These are phyloP conservation scores for Genyomyrus donnyi DNA, from an alignment of 2,113 vertebrate species.

Conservation along the genomic window DNA sequence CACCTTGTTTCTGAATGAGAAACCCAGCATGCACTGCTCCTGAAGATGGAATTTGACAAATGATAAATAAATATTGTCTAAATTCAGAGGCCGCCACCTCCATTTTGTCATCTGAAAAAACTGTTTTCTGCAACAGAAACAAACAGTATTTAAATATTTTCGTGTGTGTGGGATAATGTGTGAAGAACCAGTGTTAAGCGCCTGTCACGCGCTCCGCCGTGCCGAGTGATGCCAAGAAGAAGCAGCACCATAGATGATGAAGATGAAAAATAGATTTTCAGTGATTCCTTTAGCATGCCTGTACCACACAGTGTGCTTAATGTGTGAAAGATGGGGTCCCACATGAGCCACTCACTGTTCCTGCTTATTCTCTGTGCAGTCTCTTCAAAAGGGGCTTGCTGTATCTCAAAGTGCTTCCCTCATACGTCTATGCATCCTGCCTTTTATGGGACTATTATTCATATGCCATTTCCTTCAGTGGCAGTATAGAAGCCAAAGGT, in stretches of 20 bases:
- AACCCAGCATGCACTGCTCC: neutral
- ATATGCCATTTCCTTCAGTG: neutral
- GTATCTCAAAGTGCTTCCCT: neutral
- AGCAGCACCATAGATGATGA: neutral
- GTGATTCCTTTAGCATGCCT: neutral
- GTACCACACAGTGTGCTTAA: neutral
- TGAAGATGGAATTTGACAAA: neutral
- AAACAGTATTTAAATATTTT: slow-evolving; percentile 7
- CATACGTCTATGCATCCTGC: neutral
- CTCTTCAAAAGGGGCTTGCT: neutral
- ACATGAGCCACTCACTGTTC: neutral
- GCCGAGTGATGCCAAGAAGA: neutral
- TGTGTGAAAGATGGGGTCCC: neutral
- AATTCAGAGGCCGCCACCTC: neutral
- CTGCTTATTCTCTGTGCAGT: neutral
- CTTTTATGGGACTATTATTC: neutral
- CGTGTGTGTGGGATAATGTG: neutral
- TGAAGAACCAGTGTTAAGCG: neutral
- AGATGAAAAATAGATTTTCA: neutral
- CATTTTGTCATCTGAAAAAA: neutral
- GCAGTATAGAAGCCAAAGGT: neutral
- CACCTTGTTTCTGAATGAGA: neutral
- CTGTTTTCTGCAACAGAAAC: neutral
- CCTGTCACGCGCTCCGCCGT: neutral
- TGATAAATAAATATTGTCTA: neutral